Evolutionary conservation across 2,888 invertebrate species (phyloP), one percentile per base, ranked within the genome.

Genomic region (Cheilosia vulpina): DNA sequence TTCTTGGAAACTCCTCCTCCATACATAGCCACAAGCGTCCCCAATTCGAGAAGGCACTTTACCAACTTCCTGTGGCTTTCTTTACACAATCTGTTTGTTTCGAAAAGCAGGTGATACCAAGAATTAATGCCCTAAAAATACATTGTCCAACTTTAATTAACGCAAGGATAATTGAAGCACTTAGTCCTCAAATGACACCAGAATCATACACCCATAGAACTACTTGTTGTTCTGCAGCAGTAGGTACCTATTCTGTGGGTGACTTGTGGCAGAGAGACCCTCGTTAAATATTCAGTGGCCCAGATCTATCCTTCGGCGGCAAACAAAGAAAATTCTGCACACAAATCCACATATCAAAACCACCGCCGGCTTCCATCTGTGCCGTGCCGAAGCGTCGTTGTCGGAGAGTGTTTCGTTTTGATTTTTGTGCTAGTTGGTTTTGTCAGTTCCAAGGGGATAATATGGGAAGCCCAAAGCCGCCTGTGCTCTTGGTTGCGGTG

Each of bases 211-310:
- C 34, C 31, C 31, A 9, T 31, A 45, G 50, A 73, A 62, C 62
- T 69, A 69, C 77, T 77, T 77, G 68, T 77, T 77, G 77, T 60
- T 43, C 66, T 31, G 31, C 71, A 45, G 53, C 27, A 24, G 71
- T 34, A 21, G 58, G 17, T 47, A 57, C 47, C 24, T 57, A 65
- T 65, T 45, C 34, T 55, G 63, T 15, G 38, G 62, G 63, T 71
- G 78, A 71, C 69, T 78, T 63, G 63, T 50, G 69, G 69, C 55
- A 66, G 55, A 31, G 31, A 31, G 9, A 84, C 75, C 84, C 71
- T 84, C 34, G 79, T 84, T 84, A 84, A 84, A 75, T 84, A 84
- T 84, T 84, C 65, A 84, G 45, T 65, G 45, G 52, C 73, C 68
- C 58, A 43, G 57, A 60, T 84, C 47, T 65, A 53, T 80, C 69